Base-by-base conservation (phyloP, 1,140 invertebrate genomes). In the Nephotettix cincticeps region DNA sequence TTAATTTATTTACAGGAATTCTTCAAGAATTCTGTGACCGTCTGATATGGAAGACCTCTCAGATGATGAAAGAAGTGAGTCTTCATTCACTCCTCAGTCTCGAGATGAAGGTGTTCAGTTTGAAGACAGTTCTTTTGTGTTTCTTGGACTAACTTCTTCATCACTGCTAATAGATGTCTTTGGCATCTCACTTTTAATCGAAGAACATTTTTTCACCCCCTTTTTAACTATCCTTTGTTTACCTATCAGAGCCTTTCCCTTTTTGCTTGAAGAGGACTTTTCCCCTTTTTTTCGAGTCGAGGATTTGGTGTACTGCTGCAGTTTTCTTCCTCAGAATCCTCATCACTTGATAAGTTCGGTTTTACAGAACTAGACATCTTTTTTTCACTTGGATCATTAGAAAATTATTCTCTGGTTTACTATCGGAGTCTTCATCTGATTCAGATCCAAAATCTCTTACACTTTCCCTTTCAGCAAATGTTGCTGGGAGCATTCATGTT, bases 121-220 rank as follows among this genome's bases (percentile, higher is more conserved):
- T n/a, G n/a, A n/a, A n/a, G n/a, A n/a, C n/a, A n/a, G n/a, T 21
- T 61, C 56, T 61, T 61, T 61, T 21, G 56, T 25, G n/a, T 61
- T 23, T 61, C 13, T n/a, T 14, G 25, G 25, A 6, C 1, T 25
- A 27, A 6, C 9, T 27, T 61, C 56, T 27, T 61, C 56, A 9
- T 61, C 56, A 61, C 56, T 61, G n/a, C 56, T 61, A 6, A 61
- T 11, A 13, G 4, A 2, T 1, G 9, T 61, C 23, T 25, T 27
- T 27, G 56, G 56, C 27, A 2, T 61, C 13, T 61, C n/a, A 21
- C 2, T 3, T 61, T 61, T 61, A 6, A 27, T 61, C 3, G 56
- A 25, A 27, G 27, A 27, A 25, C 11, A 11, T 3, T 14, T 21
- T 21, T 6, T 9, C 9, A 21, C 23, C 9, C 56, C 56, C 23